phyloP scores from a whole-genome alignment of 2,888 invertebrate species.

The Lagria hirta region DNA sequence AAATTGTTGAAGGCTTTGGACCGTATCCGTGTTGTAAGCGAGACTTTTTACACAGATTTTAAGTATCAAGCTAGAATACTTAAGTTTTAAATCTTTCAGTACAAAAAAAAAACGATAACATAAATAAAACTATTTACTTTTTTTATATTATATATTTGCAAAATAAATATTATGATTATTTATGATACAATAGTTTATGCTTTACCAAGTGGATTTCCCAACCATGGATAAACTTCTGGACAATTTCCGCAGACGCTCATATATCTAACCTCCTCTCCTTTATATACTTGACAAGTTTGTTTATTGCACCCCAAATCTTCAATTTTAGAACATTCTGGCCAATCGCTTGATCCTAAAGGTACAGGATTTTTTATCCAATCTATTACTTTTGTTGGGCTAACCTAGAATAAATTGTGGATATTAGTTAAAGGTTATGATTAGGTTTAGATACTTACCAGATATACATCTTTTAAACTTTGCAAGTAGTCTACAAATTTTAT shows the following conservation, averaged over 20 bases:
- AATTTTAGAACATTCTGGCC: conserved; percentile 37
- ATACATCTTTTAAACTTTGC: conserved; percentile 59
- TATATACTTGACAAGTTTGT: conserved; percentile 34
- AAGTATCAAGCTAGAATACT: too few species aligned
- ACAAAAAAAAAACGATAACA: too few species aligned
- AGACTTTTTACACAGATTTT: too few species aligned
- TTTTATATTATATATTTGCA: too few species aligned
- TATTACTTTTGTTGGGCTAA: conserved; percentile 55
- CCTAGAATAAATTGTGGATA: conserved; percentile 50
- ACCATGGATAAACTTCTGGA: conserved; percentile 60
- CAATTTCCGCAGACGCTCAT: conserved; percentile 57
- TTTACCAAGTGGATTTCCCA: conserved; percentile 59
- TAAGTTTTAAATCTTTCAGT: too few species aligned
- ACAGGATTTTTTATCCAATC: conserved; percentile 62
- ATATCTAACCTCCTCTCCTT: conserved; percentile 51
- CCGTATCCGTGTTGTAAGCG: too few species aligned
- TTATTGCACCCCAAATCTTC: conserved; percentile 28
- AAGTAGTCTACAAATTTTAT: conserved; percentile 60
- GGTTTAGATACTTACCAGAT: conserved; percentile 55
- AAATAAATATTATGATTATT: too few species aligned
- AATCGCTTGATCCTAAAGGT: conserved; percentile 49
- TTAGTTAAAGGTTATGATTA: conserved; percentile 4
- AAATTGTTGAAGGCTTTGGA: too few species aligned
- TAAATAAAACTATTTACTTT: too few species aligned
- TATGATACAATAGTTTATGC: too few species aligned